Base-by-base conservation (phyloP, 2,888 invertebrate genomes). In the Macrostomum cliftonense region DNA sequence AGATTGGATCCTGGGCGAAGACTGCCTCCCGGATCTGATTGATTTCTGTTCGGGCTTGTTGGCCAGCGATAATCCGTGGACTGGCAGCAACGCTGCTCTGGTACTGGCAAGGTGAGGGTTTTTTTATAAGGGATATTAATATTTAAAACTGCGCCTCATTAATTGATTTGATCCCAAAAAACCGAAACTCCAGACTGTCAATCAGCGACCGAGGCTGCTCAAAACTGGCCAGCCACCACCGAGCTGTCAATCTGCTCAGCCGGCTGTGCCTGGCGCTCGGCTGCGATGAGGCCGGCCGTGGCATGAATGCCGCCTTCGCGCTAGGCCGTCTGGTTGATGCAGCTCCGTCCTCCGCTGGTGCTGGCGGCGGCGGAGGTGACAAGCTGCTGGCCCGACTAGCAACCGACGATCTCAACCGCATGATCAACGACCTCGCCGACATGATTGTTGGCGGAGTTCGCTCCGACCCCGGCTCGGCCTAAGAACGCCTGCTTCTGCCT, bases 271-370 rank as follows among this genome's bases (percentile, higher is more conserved):
- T 53, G 7, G 64, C 67, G 4, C 57, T 68, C 4, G 67, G 65
- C 4, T 59, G 62, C 1, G 67, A 66, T 55, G 63, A 66, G 57
- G 65, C 67, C 52, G 67, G 68, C 40, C 58, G 65, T 17, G 66
- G 67, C 1, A 69, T 68, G 65, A 69, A 69, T 58, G 65, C 67
- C 42, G 69, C 69, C 5, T 69, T 69, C 61, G 68, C 69, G n/a
- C 62, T 69, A 46, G 69, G 68, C 12, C 58, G 66, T 28, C 58
- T 67, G n/a, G 65, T 64, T 58, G 68, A 67, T 54, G 60, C 28
- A n/a, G n/a, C 61, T 55, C 62, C n/a, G n/a, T 13, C 13, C 13
- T 38, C 13, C 13, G 13, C n/a, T 13, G n/a, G n/a, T 38, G 13
- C n/a, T n/a, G n/a, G n/a, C n/a, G n/a, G n/a, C n/a, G n/a, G n/a